phyloP scores from a whole-genome alignment of 2,797 vertebrate genomes.

The Protosalanx chinensis region DNA sequence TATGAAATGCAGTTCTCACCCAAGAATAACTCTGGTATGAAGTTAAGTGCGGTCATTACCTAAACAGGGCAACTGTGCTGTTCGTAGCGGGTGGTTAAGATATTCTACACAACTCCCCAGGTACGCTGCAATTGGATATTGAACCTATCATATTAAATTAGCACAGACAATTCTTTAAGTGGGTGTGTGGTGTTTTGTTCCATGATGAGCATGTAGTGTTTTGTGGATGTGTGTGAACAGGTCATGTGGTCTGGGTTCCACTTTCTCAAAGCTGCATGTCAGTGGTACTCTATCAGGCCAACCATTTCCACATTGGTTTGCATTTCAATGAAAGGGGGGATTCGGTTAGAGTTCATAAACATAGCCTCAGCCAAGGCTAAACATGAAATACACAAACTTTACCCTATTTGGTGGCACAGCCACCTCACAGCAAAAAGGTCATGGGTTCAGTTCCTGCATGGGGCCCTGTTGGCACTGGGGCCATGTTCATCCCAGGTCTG shows the following conservation, averaged over 20 bases:
- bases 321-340: slow-evolving; percentile 71
- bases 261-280: slow-evolving; percentile 76
- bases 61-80: slow-evolving; percentile 11
- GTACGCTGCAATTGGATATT: slow-evolving; percentile 28
- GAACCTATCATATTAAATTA: slow-evolving; percentile 56
- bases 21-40: background rate
- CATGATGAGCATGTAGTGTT: slow-evolving; percentile 71
- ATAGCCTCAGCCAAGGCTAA: slow-evolving; percentile 67
- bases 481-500: too few species aligned
- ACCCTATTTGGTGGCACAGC: slow-evolving; percentile 54
- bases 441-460: too few species aligned
- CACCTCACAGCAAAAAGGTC: too few species aligned
- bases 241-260: slow-evolving; percentile 67
- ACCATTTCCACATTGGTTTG: slow-evolving; percentile 69
- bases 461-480: too few species aligned
- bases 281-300: slow-evolving; percentile 74
- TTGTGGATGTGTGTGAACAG: slow-evolving; percentile 74
- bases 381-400: slow-evolving; percentile 64
- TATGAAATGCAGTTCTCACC: background rate
- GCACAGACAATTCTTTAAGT: slow-evolving; percentile 58
- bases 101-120: slow-evolving; percentile 24
- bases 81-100: slow-evolving; percentile 14
- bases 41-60: background rate
- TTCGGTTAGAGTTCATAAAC: slow-evolving; percentile 74
- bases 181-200: slow-evolving; percentile 52